Percentiles rank a stretch among this genome's conserved stretches.
These are phyloP conservation scores for Capra hircus DNA, from an alignment of 2,113 vertebrate genomes.

Conservation along the genomic window DNA sequence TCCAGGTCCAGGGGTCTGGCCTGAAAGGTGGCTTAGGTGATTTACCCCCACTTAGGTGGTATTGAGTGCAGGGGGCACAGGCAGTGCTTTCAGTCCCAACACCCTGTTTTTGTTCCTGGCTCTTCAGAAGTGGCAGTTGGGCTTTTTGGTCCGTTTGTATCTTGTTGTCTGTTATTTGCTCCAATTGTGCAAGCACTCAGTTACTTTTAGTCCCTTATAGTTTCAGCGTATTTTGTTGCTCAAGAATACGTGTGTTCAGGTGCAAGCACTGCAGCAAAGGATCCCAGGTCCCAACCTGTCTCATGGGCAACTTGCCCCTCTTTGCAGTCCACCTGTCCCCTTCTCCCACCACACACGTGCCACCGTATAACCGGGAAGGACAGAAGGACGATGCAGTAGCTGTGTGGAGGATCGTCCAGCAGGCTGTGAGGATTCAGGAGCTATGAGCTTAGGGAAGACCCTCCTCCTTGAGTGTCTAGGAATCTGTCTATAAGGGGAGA, in stretches of 20 bases:
- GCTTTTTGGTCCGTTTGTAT: neutral
- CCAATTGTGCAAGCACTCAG: neutral
- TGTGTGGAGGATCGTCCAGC: neutral
- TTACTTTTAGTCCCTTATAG: neutral
- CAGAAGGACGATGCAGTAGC: neutral
- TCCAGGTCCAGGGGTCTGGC: neutral
- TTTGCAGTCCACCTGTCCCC: neutral
- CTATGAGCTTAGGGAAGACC: neutral
- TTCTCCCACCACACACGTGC: neutral
- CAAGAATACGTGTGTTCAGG: neutral
- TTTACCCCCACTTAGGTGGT: neutral
- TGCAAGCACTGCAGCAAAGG: neutral
- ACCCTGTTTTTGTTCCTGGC: neutral
- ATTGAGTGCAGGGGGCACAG: neutral
- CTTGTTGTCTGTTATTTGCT: neutral
- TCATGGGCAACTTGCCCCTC: neutral
- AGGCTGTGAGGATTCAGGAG: neutral
- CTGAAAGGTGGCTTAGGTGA: neutral
- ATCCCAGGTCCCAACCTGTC: neutral
- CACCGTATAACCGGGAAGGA: neutral
- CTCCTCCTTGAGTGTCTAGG: neutral
- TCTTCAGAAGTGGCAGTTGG: neutral
- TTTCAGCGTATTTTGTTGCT: neutral
- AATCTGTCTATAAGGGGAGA: neutral
- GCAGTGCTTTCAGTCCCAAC: fast-evolving